A percentile compares a stretch with the other conserved stretches of the same genome.
phyloP scores from a whole-genome alignment of 2,888 invertebrate species.

The Eristalis tenax region DNA sequence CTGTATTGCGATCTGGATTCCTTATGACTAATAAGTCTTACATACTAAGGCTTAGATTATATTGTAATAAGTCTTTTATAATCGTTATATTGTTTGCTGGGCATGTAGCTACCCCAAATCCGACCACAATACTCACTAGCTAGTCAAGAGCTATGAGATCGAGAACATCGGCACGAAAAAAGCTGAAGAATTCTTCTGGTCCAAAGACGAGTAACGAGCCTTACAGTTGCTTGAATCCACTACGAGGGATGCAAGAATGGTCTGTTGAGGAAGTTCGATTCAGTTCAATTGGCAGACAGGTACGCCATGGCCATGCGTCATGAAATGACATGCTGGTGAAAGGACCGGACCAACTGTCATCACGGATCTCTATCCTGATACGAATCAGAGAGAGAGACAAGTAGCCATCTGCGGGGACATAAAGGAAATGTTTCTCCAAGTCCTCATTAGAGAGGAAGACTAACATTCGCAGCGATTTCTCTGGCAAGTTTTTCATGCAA shows the following conservation, averaged over 20 bases:
- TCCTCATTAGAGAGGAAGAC: slow-evolving; percentile 39
- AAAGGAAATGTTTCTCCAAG: slow-evolving; percentile 51
- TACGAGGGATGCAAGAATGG: neutral
- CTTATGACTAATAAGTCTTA: too few relatives aligned
- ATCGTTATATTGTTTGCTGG: neutral
- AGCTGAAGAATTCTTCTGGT: neutral
- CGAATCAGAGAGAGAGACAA: slow-evolving; percentile 12
- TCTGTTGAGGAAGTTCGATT: neutral
- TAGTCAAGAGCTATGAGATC: too few relatives aligned
- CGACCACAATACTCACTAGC: too few relatives aligned
- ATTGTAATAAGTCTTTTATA: too few relatives aligned
- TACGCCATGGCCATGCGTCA: neutral
- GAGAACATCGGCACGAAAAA: neutral
- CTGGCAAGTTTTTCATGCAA: slow-evolving; percentile 55
- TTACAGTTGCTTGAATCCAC: neutral
- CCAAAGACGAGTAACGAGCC: neutral
- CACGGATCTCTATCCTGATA: slow-evolving; percentile 2
- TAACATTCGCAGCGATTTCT: slow-evolving; percentile 47
- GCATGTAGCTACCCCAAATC: too few relatives aligned
- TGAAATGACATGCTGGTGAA: slow-evolving; percentile 75
- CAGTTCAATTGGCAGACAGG: neutral
- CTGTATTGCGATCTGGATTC: too few relatives aligned
- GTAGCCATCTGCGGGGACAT: slow-evolving; percentile 34
- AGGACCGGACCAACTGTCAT: slow-evolving; percentile 75
- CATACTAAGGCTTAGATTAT: too few relatives aligned